Evolutionary conservation across 2,888 invertebrate genomes (phyloP), one percentile per base, ranked within the genome.

Genomic region (Tachystola acroxantha): DNA sequence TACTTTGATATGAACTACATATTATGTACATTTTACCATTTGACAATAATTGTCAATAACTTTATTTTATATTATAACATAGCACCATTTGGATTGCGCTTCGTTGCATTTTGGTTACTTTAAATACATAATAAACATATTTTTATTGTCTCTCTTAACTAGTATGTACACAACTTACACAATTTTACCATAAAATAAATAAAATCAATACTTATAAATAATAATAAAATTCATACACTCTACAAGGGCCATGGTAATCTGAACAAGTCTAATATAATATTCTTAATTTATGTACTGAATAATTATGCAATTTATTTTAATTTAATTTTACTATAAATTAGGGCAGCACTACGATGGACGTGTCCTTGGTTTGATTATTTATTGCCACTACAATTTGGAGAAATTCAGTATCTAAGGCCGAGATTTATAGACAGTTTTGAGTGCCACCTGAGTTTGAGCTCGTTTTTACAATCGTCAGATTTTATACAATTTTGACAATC

Each of bases 71-170:
- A n/a, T n/a, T n/a, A n/a, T n/a, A n/a, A n/a, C n/a, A 52, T 64
- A 78, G 78, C 79, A 79, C 77, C 79, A 69, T 70, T 65, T 67
- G 64, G 67, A 73, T 74, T 60, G 48, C 50, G 59, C 66, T 59
- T 58, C 43, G 43, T 34, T 54, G 53, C 37, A 38, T 45, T 65
- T 64, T 57, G 49, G 50, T 54, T 42, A 39, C 36, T 42, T 34
- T 39, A 39, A 42, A 40, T 46, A 43, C 31, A 34, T 27, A 29
- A 20, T 34, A 27, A 27, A 34, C n/a, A 36, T 38, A 43, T 42
- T 34, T 41, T 37, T 29, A 38, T 40, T n/a, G n/a, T 38, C 13
- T 40, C 34, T 49, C 25, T 37, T 48, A 48, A 25, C 45, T 54
- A 50, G 59, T 69, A 64, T 69, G 34, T 70, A 66, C 70, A 66